These are phyloP conservation scores for Chelonia mydas DNA, from an alignment of 2,797 vertebrate species.

Conservation along the genomic window DNA sequence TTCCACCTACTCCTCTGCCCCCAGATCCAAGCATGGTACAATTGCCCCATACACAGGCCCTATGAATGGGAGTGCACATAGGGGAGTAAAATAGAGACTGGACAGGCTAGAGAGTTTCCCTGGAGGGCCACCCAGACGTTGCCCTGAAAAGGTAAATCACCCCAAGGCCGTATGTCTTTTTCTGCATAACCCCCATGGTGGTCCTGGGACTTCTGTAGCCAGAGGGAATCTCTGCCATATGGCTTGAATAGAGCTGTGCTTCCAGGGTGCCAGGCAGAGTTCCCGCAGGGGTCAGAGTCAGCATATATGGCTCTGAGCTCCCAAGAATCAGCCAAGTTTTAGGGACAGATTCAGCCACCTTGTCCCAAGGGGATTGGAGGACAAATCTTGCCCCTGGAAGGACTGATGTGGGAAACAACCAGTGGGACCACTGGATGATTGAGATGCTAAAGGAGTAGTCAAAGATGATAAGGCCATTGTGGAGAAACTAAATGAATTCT, in stretches of 20 bases:
- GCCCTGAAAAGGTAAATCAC: neutral
- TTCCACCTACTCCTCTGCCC: neutral
- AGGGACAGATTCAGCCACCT: neutral
- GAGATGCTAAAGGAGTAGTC: too few species aligned
- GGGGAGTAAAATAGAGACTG: neutral
- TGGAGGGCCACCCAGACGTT: neutral
- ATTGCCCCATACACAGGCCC: neutral
- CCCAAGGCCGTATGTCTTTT: neutral
- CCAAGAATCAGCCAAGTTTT: neutral
- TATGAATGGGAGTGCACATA: rapidly evolving
- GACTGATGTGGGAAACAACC: neutral
- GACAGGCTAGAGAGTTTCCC: neutral
- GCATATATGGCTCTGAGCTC: neutral
- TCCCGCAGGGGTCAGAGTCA: neutral
- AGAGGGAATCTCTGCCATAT: neutral
- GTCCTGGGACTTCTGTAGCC: too few species aligned
- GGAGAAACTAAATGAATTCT: too few species aligned
- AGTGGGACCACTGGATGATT: too few species aligned
- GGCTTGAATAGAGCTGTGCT: neutral
- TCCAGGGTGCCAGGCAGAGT: neutral
- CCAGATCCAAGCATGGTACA: neutral
- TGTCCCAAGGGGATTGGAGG: neutral
- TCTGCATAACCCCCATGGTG: neutral
- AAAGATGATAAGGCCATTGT: too few species aligned
- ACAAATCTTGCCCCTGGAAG: neutral